These are phyloP conservation scores for Corythaixoides concolor DNA, from an alignment of 2,113 vertebrate species.

Conservation along the genomic window DNA sequence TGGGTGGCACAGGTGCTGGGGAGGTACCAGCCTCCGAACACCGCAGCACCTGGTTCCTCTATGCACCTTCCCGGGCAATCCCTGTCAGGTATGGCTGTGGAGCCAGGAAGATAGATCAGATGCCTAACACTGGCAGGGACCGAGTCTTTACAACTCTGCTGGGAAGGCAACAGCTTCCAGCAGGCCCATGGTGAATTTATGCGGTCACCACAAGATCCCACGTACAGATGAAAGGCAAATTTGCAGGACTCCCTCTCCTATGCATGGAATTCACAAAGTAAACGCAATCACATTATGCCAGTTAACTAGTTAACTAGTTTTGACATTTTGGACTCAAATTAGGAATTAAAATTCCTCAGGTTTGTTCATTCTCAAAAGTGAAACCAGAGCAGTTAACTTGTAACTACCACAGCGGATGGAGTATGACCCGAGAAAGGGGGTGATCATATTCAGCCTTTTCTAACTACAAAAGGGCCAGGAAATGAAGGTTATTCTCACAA, in stretches of 20 bases:
- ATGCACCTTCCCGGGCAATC: rapidly evolving
- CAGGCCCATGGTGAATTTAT: rapidly evolving
- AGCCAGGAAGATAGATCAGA: background rate
- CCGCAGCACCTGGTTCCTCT: background rate
- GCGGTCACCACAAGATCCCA: background rate
- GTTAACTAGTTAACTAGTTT: background rate
- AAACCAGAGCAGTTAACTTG: background rate
- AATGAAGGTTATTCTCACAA: background rate
- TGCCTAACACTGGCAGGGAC: background rate
- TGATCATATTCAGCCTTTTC: background rate
- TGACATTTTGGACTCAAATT: background rate
- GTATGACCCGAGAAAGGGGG: rapidly evolving
- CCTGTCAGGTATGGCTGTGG: rapidly evolving
- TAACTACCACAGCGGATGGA: background rate
- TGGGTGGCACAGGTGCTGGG: rapidly evolving
- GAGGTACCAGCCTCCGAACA: no score
- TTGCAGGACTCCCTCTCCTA: no score
- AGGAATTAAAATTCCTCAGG: background rate
- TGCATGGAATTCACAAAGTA: background rate
- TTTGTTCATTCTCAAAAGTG: background rate
- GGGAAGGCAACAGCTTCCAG: background rate
- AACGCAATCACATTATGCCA: no score
- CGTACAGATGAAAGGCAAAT: background rate
- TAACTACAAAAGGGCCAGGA: background rate
- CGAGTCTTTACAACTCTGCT: background rate